Conservation (phyloP, 2,888 invertebrate species). For the Isoperla grammatica region DNA sequence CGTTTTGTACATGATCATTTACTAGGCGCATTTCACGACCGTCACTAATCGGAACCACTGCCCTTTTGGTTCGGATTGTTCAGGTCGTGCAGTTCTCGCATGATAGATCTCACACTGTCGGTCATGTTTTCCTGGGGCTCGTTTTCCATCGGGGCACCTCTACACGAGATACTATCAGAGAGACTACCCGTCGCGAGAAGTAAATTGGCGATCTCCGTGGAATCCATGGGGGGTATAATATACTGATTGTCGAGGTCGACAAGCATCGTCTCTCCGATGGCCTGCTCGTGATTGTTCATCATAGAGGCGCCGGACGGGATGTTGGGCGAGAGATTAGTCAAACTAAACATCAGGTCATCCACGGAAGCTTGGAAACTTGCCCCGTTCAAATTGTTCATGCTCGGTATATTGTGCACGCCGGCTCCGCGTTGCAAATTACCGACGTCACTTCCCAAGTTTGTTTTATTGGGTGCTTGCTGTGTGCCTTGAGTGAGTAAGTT, state of each 20-base stretch:
- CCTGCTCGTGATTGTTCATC: not conserved
- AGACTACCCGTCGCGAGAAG: constrained; percentile 42
- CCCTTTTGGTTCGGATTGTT: constrained; percentile 15
- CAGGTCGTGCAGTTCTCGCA: constrained; percentile 39
- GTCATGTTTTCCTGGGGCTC: constrained; percentile 44
- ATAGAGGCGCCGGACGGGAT: not conserved
- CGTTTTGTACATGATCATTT: too few species aligned
- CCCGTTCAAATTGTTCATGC: too few species aligned
- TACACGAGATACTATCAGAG: constrained; percentile 45
- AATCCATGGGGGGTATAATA: constrained; percentile 41
- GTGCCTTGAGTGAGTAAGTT: too few species aligned
- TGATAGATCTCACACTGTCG: constrained; percentile 49
- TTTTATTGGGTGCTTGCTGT: too few species aligned
- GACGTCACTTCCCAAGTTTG: too few species aligned
- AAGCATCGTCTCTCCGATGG: constrained; percentile 30
- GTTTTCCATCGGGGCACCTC: constrained; percentile 30
- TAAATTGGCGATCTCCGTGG: constrained; percentile 41
- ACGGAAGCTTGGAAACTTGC: too few species aligned
- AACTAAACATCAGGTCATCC: too few species aligned
- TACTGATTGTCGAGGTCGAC: constrained; percentile 39
- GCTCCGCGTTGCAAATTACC: too few species aligned
- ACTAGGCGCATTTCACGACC: too few species aligned
- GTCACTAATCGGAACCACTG: too few species aligned
- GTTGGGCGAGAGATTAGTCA: not conserved
- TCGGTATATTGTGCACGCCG: too few species aligned